Percentiles rank a stretch among this genome's conserved stretches.
Evolutionary conservation across 1,140 invertebrate genomes (phyloP).

Genomic region (Portunus trituberculatus): DNA sequence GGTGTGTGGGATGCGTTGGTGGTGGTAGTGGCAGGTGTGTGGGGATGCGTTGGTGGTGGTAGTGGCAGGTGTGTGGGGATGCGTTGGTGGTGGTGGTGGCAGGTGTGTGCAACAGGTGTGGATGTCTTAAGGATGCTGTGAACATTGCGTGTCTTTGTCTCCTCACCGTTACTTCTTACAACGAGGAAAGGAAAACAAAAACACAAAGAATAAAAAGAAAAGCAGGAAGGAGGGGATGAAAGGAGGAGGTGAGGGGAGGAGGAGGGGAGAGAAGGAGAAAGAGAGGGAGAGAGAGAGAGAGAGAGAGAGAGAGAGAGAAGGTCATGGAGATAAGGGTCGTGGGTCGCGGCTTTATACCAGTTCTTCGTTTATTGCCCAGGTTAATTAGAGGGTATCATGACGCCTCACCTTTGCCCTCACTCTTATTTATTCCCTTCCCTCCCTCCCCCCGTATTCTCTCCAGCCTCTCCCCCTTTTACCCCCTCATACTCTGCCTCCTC

Average conservation of each 20-base stretch:
- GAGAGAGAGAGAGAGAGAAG: background rate
- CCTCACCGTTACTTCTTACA: background rate
- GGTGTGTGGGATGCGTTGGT: too few species aligned
- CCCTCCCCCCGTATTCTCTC: background rate
- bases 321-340: background rate
- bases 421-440: background rate
- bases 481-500: background rate
- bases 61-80: too few species aligned
- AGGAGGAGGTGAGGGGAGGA: background rate
- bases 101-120: too few species aligned
- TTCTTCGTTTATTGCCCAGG: constrained; percentile 8
- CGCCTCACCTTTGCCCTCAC: background rate
- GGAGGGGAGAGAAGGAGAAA: background rate
- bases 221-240: background rate
- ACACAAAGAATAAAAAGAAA: too few species aligned
- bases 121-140: too few species aligned
- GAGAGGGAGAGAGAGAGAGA: background rate
- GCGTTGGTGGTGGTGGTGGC: too few species aligned
- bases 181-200: background rate
- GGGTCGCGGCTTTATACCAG: constrained; percentile 7
- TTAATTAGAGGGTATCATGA: constrained; percentile 23
- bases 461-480: too few species aligned
- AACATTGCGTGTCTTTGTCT: background rate
- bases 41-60: too few species aligned
- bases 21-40: too few species aligned